phyloP scores from a whole-genome alignment of 2,113 vertebrate species.

The Corythornis cristatus region DNA sequence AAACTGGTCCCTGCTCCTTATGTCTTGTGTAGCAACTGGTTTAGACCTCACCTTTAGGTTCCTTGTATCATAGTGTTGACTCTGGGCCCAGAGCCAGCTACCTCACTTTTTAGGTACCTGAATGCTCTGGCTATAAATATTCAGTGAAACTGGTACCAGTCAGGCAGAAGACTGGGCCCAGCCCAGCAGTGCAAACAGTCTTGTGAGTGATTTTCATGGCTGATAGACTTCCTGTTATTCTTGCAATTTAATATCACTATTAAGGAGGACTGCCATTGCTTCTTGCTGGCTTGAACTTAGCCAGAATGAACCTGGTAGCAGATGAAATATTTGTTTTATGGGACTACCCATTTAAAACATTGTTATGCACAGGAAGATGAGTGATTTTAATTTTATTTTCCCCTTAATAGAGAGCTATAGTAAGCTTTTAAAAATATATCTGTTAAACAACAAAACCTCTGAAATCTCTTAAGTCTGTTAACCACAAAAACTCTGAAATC shows the following conservation, averaged over 20 bases:
- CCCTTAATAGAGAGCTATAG: not conserved
- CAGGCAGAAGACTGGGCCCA: not conserved
- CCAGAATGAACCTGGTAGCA: not conserved
- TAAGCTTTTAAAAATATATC: not conserved
- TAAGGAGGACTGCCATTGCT: not conserved
- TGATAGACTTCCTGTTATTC: conserved; percentile 42
- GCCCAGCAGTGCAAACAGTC: conserved; percentile 18
- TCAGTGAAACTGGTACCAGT: not conserved
- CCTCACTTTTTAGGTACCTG: fast-evolving
- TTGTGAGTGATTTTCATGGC: not conserved
- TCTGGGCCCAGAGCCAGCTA: not conserved
- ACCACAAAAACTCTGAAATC: not conserved
- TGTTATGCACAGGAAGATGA: not conserved
- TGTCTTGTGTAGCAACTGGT: not conserved
- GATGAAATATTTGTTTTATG: not conserved
- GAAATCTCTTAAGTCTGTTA: not conserved
- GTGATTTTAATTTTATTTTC: not conserved
- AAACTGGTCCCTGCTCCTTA: not conserved
- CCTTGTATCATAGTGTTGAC: not conserved
- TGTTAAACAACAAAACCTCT: not conserved
- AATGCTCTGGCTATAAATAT: not conserved
- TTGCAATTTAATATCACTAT: not conserved
- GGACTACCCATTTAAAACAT: not conserved
- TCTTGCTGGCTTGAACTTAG: not conserved
- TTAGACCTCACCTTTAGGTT: not conserved